phyloP scores from a whole-genome alignment of 1,140 invertebrate genomes.

The Sinella curviseta region DNA sequence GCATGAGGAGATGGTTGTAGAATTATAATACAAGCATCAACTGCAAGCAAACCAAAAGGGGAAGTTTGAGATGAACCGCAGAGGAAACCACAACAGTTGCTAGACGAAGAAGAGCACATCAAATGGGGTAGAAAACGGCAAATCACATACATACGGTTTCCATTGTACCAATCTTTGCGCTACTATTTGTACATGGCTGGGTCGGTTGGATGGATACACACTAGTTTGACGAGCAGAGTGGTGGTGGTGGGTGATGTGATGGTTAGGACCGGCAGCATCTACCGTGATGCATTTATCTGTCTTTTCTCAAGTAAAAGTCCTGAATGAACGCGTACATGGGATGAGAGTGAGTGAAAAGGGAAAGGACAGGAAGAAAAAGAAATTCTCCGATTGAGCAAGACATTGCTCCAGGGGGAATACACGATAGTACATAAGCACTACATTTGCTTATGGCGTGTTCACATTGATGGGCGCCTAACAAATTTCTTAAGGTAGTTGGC shows the following conservation, averaged over 20 bases:
- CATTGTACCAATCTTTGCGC: not conserved
- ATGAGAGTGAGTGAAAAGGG: not conserved
- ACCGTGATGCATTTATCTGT: too few species aligned
- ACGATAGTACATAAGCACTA: too few species aligned
- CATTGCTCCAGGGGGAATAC: slow-evolving; percentile 2
- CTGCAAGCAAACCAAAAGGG: not conserved
- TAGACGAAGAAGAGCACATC: not conserved
- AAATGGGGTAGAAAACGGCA: not conserved
- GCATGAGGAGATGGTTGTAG: too few species aligned
- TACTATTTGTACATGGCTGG: not conserved
- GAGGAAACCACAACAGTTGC: not conserved
- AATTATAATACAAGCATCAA: too few species aligned
- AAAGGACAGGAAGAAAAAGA: not conserved
- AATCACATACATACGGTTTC: not conserved
- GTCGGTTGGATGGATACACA: not conserved
- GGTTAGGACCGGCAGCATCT: too few species aligned
- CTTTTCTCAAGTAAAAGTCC: too few species aligned
- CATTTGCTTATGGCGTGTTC: too few species aligned
- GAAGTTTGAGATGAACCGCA: not conserved
- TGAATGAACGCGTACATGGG: too few species aligned
- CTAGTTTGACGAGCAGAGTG: too few species aligned
- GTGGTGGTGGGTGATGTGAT: too few species aligned
- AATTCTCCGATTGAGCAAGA: slow-evolving; percentile 11
- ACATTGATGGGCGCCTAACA: too few species aligned
- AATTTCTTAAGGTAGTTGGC: too few species aligned